Evolutionary conservation across 1,140 invertebrate genomes (phyloP).

Genomic region (Pantala flavescens): DNA sequence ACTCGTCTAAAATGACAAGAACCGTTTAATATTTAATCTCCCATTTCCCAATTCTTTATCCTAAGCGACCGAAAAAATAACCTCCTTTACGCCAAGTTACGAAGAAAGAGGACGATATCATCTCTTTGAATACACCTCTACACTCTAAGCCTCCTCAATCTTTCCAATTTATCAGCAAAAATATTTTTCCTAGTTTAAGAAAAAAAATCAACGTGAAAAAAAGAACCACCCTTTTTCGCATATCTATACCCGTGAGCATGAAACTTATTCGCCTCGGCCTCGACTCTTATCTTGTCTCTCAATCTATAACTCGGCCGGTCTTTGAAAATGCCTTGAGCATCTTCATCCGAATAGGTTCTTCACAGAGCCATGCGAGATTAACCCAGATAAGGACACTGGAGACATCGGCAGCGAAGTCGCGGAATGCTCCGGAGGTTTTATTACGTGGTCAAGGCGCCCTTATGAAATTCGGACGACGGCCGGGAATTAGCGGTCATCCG

Average conservation of each 20-base stretch:
- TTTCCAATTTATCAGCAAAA: conserved; percentile 7
- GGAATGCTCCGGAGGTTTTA: neutral
- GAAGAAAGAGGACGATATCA: neutral
- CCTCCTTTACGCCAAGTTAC: too few species aligned
- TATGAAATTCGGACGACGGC: neutral
- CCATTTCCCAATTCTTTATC: too few species aligned
- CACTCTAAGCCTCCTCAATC: neutral
- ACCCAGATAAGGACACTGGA: neutral
- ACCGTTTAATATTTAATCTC: too few species aligned
- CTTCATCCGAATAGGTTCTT: neutral
- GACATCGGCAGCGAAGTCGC: neutral
- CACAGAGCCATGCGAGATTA: neutral
- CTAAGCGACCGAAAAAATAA: too few species aligned
- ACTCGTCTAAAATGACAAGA: too few species aligned
- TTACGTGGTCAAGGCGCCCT: neutral
- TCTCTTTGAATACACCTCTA: too few species aligned
- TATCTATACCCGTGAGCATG: too few species aligned
- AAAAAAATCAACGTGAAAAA: neutral
- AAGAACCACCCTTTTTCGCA: too few species aligned
- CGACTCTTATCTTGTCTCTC: neutral
- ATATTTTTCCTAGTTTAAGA: neutral
- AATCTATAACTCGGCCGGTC: neutral
- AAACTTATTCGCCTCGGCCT: neutral
- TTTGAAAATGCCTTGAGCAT: too few species aligned
- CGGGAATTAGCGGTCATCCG: neutral